A percentile compares a stretch with the other conserved stretches of the same genome.
phyloP scores from a whole-genome alignment of 2,113 vertebrate genomes.

The Hippocampus comes region DNA sequence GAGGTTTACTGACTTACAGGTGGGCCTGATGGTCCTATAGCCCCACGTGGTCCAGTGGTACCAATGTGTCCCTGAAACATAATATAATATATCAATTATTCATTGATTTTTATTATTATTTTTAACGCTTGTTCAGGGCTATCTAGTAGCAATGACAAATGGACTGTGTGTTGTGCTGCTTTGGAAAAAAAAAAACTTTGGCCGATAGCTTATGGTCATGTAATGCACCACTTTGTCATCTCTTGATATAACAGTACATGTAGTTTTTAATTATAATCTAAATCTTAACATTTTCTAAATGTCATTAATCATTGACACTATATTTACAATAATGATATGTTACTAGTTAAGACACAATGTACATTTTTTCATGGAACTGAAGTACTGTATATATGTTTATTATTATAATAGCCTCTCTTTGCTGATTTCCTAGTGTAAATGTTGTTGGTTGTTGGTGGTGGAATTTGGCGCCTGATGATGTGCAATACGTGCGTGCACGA shows the following conservation, averaged over 20 bases:
- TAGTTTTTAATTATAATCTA: not conserved
- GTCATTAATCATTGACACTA: not conserved
- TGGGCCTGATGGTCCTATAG: slow-evolving; percentile 84
- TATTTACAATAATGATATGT: not conserved
- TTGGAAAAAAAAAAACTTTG: not conserved
- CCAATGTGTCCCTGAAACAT: slow-evolving; percentile 83
- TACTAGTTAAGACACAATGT: not conserved
- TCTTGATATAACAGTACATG: not conserved
- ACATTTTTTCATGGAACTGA: not conserved
- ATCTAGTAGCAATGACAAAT: not conserved
- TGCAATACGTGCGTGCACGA: too few relatives aligned
- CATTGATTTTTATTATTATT: not conserved
- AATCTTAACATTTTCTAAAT: not conserved
- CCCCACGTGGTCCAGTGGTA: slow-evolving; percentile 80
- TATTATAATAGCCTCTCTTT: not conserved
- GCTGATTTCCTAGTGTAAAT: not conserved
- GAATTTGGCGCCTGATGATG: too few relatives aligned
- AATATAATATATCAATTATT: not conserved
- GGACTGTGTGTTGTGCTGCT: not conserved
- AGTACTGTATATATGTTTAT: not conserved
- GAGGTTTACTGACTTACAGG: slow-evolving; percentile 78
- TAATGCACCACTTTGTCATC: not conserved
- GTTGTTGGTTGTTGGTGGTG: too few relatives aligned
- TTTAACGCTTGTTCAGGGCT: not conserved
- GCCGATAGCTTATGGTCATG: not conserved